These are phyloP conservation scores for Eufriesea mexicana DNA, from an alignment of 1,140 invertebrate species.

Conservation along the genomic window DNA sequence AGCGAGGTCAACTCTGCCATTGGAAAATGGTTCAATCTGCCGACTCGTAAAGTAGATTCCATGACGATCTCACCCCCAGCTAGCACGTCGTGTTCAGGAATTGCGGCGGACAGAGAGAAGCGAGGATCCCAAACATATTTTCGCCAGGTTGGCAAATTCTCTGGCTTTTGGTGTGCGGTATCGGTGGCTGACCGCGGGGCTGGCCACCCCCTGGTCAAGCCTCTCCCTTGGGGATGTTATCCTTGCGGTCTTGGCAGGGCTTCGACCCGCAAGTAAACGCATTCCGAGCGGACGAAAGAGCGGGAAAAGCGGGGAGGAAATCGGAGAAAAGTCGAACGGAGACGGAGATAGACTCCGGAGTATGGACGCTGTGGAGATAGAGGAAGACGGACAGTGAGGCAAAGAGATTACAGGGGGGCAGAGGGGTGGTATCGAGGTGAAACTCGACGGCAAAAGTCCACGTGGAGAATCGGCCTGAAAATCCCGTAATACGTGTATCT, in stretches of 20 bases:
- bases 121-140: constrained; percentile 80
- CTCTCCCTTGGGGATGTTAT: constrained; percentile 75
- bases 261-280: constrained; percentile 47
- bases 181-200: constrained; percentile 67
- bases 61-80: constrained; percentile 61
- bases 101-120: constrained; percentile 4
- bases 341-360: too few species aligned
- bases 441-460: constrained; percentile 16
- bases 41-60: constrained; percentile 75
- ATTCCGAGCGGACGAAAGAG: not conserved
- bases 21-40: constrained; percentile 51
- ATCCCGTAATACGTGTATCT: constrained; percentile 65
- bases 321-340: not conserved
- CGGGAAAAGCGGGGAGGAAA: not conserved
- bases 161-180: constrained; percentile 60
- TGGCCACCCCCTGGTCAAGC: constrained; percentile 56
- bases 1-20: constrained; percentile 25
- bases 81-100: not conserved
- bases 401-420: constrained; percentile 1
- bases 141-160: constrained; percentile 80
- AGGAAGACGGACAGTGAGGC: constrained; percentile 12
- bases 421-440: not conserved
- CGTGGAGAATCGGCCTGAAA: constrained; percentile 55
- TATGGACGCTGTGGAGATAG: not conserved
- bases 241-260: constrained; percentile 45